Evolutionary conservation across 1,140 invertebrate species (phyloP).

Genomic region (Belonocnema kinseyi): DNA sequence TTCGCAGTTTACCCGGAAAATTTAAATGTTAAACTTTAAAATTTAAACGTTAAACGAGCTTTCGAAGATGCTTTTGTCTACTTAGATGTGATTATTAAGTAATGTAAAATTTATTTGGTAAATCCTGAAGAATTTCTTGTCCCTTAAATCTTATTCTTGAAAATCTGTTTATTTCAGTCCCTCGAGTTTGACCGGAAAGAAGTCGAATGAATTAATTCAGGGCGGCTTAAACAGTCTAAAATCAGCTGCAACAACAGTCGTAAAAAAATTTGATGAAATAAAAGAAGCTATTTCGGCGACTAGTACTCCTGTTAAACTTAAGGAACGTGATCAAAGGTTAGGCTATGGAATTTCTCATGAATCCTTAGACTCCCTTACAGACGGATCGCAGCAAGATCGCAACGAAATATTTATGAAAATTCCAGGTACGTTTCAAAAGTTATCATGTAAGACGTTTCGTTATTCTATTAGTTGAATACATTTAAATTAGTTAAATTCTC

Average conservation of each 20-base stretch:
- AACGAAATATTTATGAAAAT: conserved; percentile 66
- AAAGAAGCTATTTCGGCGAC: conserved; percentile 93
- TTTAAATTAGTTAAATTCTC: no score
- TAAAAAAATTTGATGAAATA: conserved; percentile 93
- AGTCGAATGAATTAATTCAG: conserved; percentile 91
- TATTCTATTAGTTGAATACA: background rate
- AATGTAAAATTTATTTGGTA: no score
- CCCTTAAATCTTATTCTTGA: background rate
- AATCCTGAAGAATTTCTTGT: no score
- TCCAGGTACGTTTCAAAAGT: conserved; percentile 55
- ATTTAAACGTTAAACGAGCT: no score
- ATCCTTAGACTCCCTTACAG: conserved; percentile 71
- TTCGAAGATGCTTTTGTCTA: no score
- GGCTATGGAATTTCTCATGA: conserved; percentile 70
- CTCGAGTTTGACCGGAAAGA: conserved; percentile 88
- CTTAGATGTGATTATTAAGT: no score
- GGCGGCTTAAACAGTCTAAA: conserved; percentile 90
- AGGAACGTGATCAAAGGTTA: conserved; percentile 70
- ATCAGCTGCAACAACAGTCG: conserved; percentile 89
- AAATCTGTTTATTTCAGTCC: conserved; percentile 78
- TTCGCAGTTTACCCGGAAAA: no score
- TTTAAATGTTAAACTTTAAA: no score
- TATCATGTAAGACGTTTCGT: conserved; percentile 1
- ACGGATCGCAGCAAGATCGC: conserved; percentile 72
- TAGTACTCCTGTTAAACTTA: conserved; percentile 87